Evolutionary conservation across 2,888 invertebrate species (phyloP).

Genomic region (Incurvaria masculella): DNA sequence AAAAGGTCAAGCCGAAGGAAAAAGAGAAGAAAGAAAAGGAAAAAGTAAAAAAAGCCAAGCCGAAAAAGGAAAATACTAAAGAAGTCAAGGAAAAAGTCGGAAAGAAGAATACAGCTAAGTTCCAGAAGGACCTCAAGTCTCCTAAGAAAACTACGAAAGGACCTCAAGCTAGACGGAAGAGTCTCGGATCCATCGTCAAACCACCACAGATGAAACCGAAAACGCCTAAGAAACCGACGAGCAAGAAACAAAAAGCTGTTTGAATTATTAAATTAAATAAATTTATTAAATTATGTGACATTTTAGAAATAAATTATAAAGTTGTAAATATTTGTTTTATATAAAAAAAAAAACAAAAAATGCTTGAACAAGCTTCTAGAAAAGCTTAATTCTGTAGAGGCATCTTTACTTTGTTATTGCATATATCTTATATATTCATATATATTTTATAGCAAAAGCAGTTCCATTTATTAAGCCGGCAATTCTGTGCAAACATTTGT

Average conservation of each 20-base stretch:
- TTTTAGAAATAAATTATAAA: no score
- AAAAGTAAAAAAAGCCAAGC: neutral
- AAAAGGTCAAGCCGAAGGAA: conserved; percentile 19
- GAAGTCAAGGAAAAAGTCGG: conserved; percentile 10
- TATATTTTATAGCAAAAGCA: no score
- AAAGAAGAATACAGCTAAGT: conserved; percentile 10
- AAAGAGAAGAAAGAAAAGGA: conserved; percentile 4
- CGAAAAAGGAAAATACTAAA: conserved; percentile 5
- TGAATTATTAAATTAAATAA: neutral
- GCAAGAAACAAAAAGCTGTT: neutral
- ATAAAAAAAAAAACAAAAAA: no score
- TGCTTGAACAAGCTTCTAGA: no score
- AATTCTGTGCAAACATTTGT: no score
- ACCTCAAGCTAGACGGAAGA: conserved; percentile 23
- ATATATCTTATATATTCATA: no score
- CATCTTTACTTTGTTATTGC: no score
- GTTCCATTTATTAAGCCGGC: no score
- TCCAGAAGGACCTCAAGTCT: conserved; percentile 10
- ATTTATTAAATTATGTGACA: no score
- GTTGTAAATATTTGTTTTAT: no score
- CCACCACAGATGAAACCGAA: conserved; percentile 44
- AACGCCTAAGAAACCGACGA: conserved; percentile 1
- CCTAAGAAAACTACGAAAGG: neutral
- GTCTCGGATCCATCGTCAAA: conserved; percentile 40
- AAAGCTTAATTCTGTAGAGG: no score